These are phyloP conservation scores for Mastacembelus armatus DNA, from an alignment of 2,797 vertebrate genomes.

Conservation along the genomic window DNA sequence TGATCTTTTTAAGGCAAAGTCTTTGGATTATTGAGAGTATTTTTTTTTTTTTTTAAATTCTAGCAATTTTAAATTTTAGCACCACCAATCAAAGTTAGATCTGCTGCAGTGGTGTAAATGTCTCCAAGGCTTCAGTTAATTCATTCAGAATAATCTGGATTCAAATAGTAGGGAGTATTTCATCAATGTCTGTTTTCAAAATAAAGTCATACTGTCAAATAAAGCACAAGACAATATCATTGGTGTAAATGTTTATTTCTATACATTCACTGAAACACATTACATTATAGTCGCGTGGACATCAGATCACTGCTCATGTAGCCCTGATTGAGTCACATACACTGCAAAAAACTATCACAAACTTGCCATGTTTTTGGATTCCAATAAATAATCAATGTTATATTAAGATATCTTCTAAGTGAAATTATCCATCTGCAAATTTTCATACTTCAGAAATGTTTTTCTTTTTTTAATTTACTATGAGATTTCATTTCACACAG, in stretches of 20 bases:
- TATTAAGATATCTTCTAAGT: not conserved
- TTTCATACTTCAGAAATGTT: not conserved
- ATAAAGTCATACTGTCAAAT: constrained; percentile 1
- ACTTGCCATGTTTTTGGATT: not conserved
- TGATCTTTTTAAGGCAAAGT: no score
- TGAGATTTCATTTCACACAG: not conserved
- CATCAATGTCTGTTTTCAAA: constrained; percentile 12
- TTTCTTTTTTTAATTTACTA: no score
- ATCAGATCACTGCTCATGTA: constrained; percentile 46
- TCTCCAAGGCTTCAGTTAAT: no score
- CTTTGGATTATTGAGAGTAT: no score
- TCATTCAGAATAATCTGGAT: no score
- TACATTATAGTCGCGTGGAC: constrained; percentile 65
- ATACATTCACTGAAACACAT: constrained; percentile 76
- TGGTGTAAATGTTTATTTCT: constrained; percentile 75
- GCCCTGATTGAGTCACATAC: constrained; percentile 55
- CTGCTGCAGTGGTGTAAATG: no score
- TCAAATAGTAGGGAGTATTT: no score
- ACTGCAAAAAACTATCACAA: constrained; percentile 25
- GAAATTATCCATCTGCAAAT: not conserved
- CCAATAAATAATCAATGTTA: constrained; percentile 8
- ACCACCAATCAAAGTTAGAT: no score
- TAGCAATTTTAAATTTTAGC: no score
- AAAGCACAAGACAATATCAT: not conserved
- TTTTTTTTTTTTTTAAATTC: no score